Base-by-base conservation (phyloP, 2,797 vertebrate species). In the Taenioides sp. region DNA sequence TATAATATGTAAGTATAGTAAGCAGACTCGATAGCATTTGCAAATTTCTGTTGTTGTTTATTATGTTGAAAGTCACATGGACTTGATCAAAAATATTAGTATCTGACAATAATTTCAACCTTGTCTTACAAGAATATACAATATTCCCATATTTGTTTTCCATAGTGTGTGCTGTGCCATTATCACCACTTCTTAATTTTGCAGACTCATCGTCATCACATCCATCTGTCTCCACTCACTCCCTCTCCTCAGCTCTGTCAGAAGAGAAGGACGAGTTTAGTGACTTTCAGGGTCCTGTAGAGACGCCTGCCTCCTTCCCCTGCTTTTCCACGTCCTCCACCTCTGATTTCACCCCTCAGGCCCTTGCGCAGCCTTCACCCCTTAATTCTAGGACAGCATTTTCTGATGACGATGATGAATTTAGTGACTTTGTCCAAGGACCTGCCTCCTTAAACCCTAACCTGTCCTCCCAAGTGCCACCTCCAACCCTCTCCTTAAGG, bases 391-490 rank as follows among this genome's bases (percentile, higher is more conserved):
- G 23, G 52, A 34, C 76, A 79, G 78, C 66, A 76, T 82, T 83
- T 58, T 7, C 85, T 62, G 92, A 93, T 79, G 95, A 92, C 1
- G 81, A 96, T 84, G 96, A 98, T 71, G 97, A 97, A 74, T 98
- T 98, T 96, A 98, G 95, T 94, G 97, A 97, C 90, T 98, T 98
- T 97, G 94, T 99, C 82, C 96, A 97, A 90, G 97, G 97, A 71
- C 96, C 97, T 37, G 85, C 93, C 78, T 80, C 84, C 72, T 80
- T 84, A 69, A 74, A 78, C 83, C 72, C 78, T 74, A 83, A 77
- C 73, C 73, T 78, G 68, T 71, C 84, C 78, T 79, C 89, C 67
- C 84, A 75, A 25, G 67, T 74, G 78, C 76, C 78, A 28, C 65
- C 85, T 43, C 80, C 80, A 10, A 28, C 83, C 76, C 78, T 83